phyloP scores from a whole-genome alignment of 2,797 vertebrate genomes.

The Pseudocheirus occidentalis region DNA sequence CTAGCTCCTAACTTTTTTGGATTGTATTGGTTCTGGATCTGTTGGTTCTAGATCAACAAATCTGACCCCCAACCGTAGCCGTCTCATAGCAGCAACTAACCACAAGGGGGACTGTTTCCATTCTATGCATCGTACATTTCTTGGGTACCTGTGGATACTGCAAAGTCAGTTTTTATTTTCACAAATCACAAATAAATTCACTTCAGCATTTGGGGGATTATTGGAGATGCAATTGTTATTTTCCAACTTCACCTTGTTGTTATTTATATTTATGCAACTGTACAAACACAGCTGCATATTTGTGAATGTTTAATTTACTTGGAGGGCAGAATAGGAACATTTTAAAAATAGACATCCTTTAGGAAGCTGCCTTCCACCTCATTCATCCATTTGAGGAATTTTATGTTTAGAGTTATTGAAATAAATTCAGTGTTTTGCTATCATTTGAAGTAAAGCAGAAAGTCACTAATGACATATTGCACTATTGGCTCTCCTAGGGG shows the following conservation, averaged over 20 bases:
- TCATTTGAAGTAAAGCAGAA: slow-evolving; percentile 22
- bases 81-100: slow-evolving; percentile 43
- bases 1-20: neutral
- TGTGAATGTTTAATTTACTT: slow-evolving; percentile 70
- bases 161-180: slow-evolving; percentile 59
- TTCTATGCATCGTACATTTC: slow-evolving; percentile 39
- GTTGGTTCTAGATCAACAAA: neutral
- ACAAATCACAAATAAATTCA: slow-evolving; percentile 67
- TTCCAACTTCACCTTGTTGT: slow-evolving; percentile 39
- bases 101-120: slow-evolving; percentile 45
- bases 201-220: slow-evolving; percentile 60
- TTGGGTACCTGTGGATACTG: slow-evolving; percentile 47
- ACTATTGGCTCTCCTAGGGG: neutral
- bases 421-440: neutral
- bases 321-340: slow-evolving; percentile 50
- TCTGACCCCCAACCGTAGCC: slow-evolving; percentile 30
- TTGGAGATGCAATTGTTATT: slow-evolving; percentile 71
- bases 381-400: neutral
- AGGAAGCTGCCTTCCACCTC: slow-evolving; percentile 5
- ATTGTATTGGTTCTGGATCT: neutral
- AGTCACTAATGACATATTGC: slow-evolving; percentile 19
- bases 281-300: slow-evolving; percentile 67
- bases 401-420: slow-evolving; percentile 21
- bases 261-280: slow-evolving; percentile 69
- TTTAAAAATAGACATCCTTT: slow-evolving; percentile 48